Percentiles rank a stretch among this genome's conserved stretches.
Conservation (phyloP, 2,888 invertebrate species). For the Phasia obesa region DNA sequence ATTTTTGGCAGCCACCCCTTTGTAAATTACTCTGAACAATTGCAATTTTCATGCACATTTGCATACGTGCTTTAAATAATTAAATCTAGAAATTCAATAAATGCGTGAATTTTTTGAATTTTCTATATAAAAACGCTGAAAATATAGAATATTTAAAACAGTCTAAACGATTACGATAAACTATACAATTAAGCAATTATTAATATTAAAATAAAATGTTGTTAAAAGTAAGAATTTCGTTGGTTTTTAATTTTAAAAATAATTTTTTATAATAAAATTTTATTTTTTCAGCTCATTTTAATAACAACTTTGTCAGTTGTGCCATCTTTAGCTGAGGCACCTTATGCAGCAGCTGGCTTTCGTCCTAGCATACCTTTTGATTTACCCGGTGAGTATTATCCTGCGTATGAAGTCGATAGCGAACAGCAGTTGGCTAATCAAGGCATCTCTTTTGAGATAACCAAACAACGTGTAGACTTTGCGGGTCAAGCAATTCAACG, state of each 20-base stretch:
- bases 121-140: constrained; percentile 59
- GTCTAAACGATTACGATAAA: constrained; percentile 42
- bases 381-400: constrained; percentile 78
- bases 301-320: constrained; percentile 65
- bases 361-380: constrained; percentile 80
- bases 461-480: constrained; percentile 77
- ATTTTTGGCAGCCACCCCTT: constrained; percentile 67
- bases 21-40: constrained; percentile 2
- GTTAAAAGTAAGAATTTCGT: constrained; percentile 49
- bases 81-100: constrained; percentile 18
- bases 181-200: constrained; percentile 28
- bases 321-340: constrained; percentile 73
- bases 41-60: constrained; percentile 51
- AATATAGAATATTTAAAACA: constrained; percentile 62
- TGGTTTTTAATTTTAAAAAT: background rate
- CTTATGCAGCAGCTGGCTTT: constrained; percentile 82
- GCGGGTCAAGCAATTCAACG: constrained; percentile 75
- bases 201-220: constrained; percentile 42
- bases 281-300: constrained; percentile 71
- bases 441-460: constrained; percentile 75
- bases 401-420: constrained; percentile 67
- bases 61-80: constrained; percentile 55
- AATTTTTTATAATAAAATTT: background rate
- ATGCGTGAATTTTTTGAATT: constrained; percentile 33
- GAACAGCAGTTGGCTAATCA: constrained; percentile 58